Evolutionary conservation across 2,888 invertebrate species (phyloP).

Genomic region (Aleiodes testaceus): DNA sequence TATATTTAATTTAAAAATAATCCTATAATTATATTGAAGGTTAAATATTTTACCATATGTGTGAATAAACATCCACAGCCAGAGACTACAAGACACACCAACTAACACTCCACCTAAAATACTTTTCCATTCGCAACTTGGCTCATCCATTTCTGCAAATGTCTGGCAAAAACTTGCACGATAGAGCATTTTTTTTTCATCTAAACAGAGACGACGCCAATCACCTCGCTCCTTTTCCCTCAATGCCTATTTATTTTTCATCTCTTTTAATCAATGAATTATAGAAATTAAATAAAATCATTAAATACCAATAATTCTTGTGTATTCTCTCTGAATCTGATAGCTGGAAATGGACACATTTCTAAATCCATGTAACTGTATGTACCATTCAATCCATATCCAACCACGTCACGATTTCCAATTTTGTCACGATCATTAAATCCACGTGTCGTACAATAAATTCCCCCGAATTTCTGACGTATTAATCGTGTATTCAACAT

Average conservation of each 20-base stretch:
- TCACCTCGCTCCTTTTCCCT: slow-evolving; percentile 94
- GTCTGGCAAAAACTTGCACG: slow-evolving; percentile 95
- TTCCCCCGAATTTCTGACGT: neutral
- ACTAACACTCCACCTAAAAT: slow-evolving; percentile 77
- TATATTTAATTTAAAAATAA: too few relatives aligned
- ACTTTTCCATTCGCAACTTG: slow-evolving; percentile 90
- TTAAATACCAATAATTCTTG: slow-evolving; percentile 81
- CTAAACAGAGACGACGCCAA: slow-evolving; percentile 91
- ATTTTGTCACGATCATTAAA: slow-evolving; percentile 64
- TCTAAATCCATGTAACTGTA: slow-evolving; percentile 84
- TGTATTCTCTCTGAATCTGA: slow-evolving; percentile 85
- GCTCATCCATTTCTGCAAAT: slow-evolving; percentile 90
- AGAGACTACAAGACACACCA: slow-evolving; percentile 73
- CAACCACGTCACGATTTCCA: slow-evolving; percentile 93
- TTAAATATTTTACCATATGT: slow-evolving; percentile 19
- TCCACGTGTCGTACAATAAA: slow-evolving; percentile 19
- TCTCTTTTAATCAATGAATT: neutral
- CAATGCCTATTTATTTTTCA: slow-evolving; percentile 77
- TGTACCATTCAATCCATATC: slow-evolving; percentile 87
- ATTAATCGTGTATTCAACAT: slow-evolving; percentile 16
- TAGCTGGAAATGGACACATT: slow-evolving; percentile 90
- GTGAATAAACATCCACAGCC: slow-evolving; percentile 75
- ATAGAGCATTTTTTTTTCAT: slow-evolving; percentile 95
- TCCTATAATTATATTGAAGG: neutral
- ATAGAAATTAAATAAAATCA: neutral